These are phyloP conservation scores for Hylyphantes graminicola DNA, from an alignment of 1,140 invertebrate genomes.

Conservation along the genomic window DNA sequence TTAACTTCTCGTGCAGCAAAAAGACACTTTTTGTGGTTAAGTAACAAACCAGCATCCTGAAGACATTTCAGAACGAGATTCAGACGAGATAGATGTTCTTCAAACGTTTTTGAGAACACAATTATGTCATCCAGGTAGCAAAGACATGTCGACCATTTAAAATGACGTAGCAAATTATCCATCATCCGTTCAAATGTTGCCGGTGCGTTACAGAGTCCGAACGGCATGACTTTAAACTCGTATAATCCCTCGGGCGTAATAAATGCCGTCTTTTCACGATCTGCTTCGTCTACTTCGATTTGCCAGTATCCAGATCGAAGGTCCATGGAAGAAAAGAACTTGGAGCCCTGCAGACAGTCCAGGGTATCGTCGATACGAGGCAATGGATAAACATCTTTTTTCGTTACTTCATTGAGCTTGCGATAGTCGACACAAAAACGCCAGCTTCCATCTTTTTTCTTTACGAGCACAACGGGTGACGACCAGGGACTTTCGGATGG, in stretches of 20 bases:
- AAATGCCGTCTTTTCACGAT: constrained; percentile 27
- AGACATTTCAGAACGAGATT: constrained; percentile 14
- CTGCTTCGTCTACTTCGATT: constrained; percentile 58
- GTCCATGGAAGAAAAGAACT: constrained; percentile 65
- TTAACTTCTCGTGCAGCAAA: constrained; percentile 20
- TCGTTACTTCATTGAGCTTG: constrained; percentile 68
- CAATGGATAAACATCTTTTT: constrained; percentile 71
- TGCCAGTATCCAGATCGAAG: constrained; percentile 70
- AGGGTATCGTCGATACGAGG: constrained; percentile 70
- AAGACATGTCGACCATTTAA: constrained; percentile 52
- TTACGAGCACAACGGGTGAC: constrained; percentile 68
- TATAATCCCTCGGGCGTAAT: constrained; percentile 18
- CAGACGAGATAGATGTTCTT: constrained; percentile 37
- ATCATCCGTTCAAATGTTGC: constrained; percentile 11
- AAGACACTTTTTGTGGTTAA: constrained; percentile 19
- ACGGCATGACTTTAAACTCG: constrained; percentile 11
- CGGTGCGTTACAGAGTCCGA: constrained; percentile 63
- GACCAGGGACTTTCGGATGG: constrained; percentile 64
- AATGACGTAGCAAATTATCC: constrained; percentile 30
- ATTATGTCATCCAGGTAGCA: constrained; percentile 68
- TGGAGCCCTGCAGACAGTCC: constrained; percentile 64
- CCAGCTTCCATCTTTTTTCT: constrained; percentile 69
- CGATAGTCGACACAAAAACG: constrained; percentile 70
- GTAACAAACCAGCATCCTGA: background rate
- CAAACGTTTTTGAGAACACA: constrained; percentile 27